phyloP scores from a whole-genome alignment of 2,797 vertebrate species.

The Eurystomus glaucurus region DNA sequence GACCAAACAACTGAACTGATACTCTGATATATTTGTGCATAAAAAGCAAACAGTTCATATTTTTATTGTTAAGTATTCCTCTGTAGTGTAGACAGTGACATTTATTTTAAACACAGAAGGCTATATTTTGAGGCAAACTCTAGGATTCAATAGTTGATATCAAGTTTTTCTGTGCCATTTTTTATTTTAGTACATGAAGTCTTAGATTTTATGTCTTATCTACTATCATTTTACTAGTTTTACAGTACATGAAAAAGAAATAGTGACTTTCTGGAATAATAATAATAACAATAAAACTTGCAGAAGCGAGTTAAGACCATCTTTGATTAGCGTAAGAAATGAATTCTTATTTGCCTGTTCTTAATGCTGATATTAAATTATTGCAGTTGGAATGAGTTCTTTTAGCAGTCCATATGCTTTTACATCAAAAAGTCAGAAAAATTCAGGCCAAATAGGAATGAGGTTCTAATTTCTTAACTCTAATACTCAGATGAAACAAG shows the following conservation, averaged over 20 bases:
- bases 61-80: not conserved
- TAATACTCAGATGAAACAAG: not conserved
- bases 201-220: not conserved
- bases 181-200: not conserved
- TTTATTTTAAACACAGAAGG: not conserved
- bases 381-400: not conserved
- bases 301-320: not conserved
- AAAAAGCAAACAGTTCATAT: not conserved
- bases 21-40: not conserved
- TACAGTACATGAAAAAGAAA: not conserved
- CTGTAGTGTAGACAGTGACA: not conserved
- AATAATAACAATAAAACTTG: too few relatives aligned
- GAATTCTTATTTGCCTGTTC: not conserved
- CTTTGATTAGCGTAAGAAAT: not conserved
- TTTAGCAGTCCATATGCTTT: not conserved
- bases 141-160: not conserved
- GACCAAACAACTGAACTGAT: not conserved
- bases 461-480: not conserved
- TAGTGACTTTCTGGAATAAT: not conserved
- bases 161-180: not conserved
- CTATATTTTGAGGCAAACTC: not conserved
- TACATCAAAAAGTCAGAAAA: not conserved
- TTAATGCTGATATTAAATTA: not conserved
- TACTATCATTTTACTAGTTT: not conserved
- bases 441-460: not conserved